Evolutionary conservation across 2,888 invertebrate genomes (phyloP), one percentile per base, ranked within the genome.

Genomic region (Choreutis nemorana): DNA sequence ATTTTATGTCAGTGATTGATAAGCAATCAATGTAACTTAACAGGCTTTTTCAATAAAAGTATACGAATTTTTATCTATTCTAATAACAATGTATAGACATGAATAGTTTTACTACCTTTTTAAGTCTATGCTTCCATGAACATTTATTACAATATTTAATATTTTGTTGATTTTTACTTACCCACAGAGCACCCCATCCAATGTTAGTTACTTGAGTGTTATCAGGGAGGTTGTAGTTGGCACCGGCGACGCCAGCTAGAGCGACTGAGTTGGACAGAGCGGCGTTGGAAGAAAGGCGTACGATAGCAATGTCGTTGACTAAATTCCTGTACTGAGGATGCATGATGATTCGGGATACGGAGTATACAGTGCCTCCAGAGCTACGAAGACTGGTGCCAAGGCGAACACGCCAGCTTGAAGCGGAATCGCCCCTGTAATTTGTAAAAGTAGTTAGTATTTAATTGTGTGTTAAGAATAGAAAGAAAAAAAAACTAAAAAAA

Each of bases 261-360:
- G 18, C 23, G 4, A 33, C 16, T 7, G 14, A 12, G 14, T 11
- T n/a, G 4, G 24, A 14, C 3, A 33, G 11, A 11, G 23, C 24
- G 6, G 38, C 30, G 5, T 34, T 22, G 10, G 26, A 16, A 4
- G 26, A 20, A 15, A 43, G 30, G 9, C 29, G 18, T 9, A 43
- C 24, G 14, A 45, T 23, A 14, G 40, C 35, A 2, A 45, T 25
- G 27, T 45, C 41, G 20, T 35, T 33, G 28, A 41, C 31, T 12
- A 30, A 16, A 9, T 9, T 21, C 8, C 33, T 34, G 33, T 35
- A 43, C 2, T 14, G 4, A 3, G 27, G 11, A 23, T 43, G 41
- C 3, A 23, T 12, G 11, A 28, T 20, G 18, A 33, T 15, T n/a
- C 25, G 14, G 8, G 13, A n/a, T 8, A 38, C 38, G 4, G 14